Evolutionary conservation across 1,140 invertebrate species (phyloP).

Genomic region (Bombus superbus): DNA sequence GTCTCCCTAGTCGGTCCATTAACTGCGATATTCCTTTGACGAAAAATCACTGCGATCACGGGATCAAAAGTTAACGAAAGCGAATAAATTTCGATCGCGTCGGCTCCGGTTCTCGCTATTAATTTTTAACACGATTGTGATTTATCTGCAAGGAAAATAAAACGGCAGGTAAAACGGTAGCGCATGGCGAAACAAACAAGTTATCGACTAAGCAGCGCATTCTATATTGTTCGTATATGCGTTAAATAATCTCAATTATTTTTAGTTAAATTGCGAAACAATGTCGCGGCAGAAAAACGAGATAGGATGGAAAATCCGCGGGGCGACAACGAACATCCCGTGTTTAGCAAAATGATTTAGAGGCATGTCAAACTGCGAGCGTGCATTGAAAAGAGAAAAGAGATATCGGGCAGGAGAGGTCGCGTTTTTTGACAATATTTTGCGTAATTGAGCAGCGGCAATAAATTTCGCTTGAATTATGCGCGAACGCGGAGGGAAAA

Average conservation of each 20-base stretch:
- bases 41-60: no score
- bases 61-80: no score
- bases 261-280: neutral
- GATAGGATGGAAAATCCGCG: neutral
- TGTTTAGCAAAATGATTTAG: slow-evolving; percentile 26
- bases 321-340: slow-evolving; percentile 22
- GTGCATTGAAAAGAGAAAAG: neutral
- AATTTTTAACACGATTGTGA: no score
- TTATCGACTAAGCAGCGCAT: no score
- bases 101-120: no score
- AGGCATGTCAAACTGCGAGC: neutral
- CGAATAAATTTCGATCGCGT: no score
- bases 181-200: no score
- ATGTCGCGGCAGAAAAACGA: neutral
- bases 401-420: neutral
- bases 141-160: no score
- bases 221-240: no score
- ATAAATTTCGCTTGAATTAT: slow-evolving; percentile 79
- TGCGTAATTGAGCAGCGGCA: slow-evolving; percentile 78
- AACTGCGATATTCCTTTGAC: no score
- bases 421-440: slow-evolving; percentile 79
- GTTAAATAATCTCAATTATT: no score
- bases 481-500: slow-evolving; percentile 70
- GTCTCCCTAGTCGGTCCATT: rapidly evolving
- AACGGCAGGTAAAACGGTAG: no score